Percentiles rank a stretch among this genome's conserved stretches.
Evolutionary conservation across 2,113 vertebrate genomes (phyloP).

Genomic region (Origma solitaria): DNA sequence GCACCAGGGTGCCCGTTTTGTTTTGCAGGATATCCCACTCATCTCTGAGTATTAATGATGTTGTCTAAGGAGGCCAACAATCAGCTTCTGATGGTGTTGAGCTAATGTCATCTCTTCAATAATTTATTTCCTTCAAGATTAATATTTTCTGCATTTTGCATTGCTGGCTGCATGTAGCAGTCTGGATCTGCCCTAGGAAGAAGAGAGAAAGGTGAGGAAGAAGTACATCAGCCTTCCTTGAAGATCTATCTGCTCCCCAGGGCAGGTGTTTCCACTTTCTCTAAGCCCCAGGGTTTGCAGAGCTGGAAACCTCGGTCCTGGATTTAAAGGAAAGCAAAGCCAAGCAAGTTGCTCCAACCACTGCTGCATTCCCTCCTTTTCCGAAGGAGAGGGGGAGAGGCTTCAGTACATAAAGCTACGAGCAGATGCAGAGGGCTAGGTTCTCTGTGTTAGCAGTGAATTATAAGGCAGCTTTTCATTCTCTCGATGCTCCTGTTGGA

Average conservation of each 20-base stretch:
- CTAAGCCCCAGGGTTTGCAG: not conserved
- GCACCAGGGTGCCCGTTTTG: not conserved
- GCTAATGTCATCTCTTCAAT: not conserved
- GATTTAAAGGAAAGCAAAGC: not conserved
- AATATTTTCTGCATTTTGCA: not conserved
- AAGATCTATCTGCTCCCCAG: not conserved
- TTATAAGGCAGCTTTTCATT: not conserved
- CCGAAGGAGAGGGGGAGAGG: not conserved
- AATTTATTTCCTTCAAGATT: not conserved
- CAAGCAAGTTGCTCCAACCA: not conserved
- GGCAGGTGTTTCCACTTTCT: not conserved
- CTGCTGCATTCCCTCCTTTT: not conserved
- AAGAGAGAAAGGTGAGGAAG: not conserved
- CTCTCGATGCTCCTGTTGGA: not conserved
- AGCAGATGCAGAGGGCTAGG: not conserved
- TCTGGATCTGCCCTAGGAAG: not conserved
- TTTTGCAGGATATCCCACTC: not conserved
- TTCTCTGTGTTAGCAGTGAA: not conserved
- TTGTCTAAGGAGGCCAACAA: not conserved
- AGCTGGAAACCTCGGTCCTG: not conserved
- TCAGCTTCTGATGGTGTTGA: not conserved
- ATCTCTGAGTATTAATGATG: not conserved
- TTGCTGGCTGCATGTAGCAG: not conserved
- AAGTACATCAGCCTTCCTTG: not conserved
- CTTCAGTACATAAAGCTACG: not conserved